Evolutionary conservation across 2,888 invertebrate species (phyloP), one percentile per base, ranked within the genome.

Genomic region (Tryphoninae sp.): DNA sequence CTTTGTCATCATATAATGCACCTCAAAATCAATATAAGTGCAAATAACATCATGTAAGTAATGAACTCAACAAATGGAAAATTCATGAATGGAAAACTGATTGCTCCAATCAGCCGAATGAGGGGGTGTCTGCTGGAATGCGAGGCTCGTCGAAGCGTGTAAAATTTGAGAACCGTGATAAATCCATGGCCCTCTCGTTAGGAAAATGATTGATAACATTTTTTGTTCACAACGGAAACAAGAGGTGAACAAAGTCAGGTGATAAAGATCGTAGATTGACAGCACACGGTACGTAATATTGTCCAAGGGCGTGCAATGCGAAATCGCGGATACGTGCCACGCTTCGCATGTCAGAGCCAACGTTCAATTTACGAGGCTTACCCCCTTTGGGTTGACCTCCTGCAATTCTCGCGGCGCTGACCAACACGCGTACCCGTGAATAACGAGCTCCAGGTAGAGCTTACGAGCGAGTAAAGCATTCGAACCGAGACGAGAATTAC

Each of bases 351-450:
- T 65, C 65, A 45, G 65, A 45, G 11, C 11, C 42, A 16, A 55
- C 73, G 53, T 53, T 74, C 55, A 64, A 74, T 74, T 74, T 74
- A 74, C 74, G 74, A 74, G 55, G 23, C 65, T 74, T 45, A 45
- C 45, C 45, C 45, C 45, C 74, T 23, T 65, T 16, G 49, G 45
- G 65, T 64, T 74, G 65, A 65, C 74, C 74, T 64, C 45, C 13
- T 13, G 65, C 64, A 58, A 58, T 58, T 45, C 42, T 61, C 45
- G 23, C 4, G 42, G 22, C 19, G 40, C 42, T 23, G 40, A 23
- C 23, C 19, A 49, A 9, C 22, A 51, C 19, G 51, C 16, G 22
- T 45, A 45, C 13, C 23, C 58, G 9, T 16, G 42, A 45, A 55
- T 51, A 40, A 65, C 23, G 22, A 26, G 65, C 16, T 26, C 7